phyloP scores from a whole-genome alignment of 2,113 vertebrate species.

The Genyomyrus donnyi region DNA sequence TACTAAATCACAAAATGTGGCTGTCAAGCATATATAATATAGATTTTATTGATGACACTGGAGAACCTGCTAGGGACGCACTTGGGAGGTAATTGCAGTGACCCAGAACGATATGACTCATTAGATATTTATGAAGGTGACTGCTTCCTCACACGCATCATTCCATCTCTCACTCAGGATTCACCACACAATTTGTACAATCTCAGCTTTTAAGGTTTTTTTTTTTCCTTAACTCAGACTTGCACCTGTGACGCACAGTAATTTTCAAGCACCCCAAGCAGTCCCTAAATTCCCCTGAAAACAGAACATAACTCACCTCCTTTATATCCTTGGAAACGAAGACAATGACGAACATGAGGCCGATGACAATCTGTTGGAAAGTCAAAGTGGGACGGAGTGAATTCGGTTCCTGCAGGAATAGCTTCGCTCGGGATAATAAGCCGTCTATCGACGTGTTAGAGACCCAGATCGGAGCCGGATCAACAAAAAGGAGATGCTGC shows the following conservation, averaged over 20 bases:
- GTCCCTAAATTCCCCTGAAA: neutral
- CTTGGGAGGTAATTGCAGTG: neutral
- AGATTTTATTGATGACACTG: neutral
- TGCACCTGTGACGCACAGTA: neutral
- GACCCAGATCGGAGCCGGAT: neutral
- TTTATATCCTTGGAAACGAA: neutral
- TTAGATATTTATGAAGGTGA: neutral
- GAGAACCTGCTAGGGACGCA: neutral
- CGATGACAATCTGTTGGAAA: neutral
- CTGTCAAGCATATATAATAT: neutral
- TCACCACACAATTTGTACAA: neutral
- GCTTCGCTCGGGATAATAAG: neutral
- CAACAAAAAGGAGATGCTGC: neutral
- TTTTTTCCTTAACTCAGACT: neutral
- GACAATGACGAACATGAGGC: neutral
- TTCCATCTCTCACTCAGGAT: neutral
- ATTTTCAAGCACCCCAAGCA: neutral
- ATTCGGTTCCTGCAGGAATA: neutral
- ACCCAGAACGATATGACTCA: neutral
- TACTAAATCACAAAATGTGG: neutral
- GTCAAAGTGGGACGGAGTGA: neutral
- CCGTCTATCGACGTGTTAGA: neutral
- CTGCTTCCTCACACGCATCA: neutral
- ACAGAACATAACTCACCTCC: constrained; percentile 1
- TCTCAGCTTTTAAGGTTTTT: neutral